These are phyloP conservation scores for Kryptopterus vitreolus DNA, from an alignment of 2,797 vertebrate species.

Conservation along the genomic window DNA sequence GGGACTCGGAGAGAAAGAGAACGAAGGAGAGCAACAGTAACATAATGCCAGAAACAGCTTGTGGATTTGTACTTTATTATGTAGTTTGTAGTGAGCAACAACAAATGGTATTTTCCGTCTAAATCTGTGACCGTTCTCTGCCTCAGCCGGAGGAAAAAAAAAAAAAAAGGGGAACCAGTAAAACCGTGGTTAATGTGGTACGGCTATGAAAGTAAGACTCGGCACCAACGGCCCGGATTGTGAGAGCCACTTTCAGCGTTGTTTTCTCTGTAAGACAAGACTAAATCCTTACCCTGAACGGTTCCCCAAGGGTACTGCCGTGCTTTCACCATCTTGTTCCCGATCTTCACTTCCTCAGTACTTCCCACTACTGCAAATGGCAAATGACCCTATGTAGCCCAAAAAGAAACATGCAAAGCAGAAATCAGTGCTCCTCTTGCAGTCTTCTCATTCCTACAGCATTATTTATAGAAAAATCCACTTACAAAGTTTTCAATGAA, in stretches of 20 bases:
- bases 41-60: slow-evolving; percentile 19
- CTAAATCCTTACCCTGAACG: slow-evolving; percentile 86
- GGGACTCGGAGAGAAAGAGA: neutral
- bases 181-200: neutral
- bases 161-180: neutral
- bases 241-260: slow-evolving; percentile 37
- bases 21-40: slow-evolving; percentile 6
- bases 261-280: slow-evolving; percentile 68
- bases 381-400: slow-evolving; percentile 86
- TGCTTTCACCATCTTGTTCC: slow-evolving; percentile 98
- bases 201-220: neutral
- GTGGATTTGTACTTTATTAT: slow-evolving; percentile 17
- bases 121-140: neutral
- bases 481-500: neutral
- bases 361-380: slow-evolving; percentile 97
- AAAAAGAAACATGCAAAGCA: slow-evolving; percentile 45
- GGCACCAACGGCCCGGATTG: neutral
- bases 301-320: slow-evolving; percentile 99
- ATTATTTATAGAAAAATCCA: neutral
- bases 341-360: slow-evolving; percentile 97
- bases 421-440: neutral
- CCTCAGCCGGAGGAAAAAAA: neutral
- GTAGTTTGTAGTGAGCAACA: neutral
- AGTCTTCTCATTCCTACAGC: neutral
- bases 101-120: neutral